Evolutionary conservation across 1,140 invertebrate genomes (phyloP), one percentile per base, ranked within the genome.

Genomic region (Pseudomyrmex flavicornis): DNA sequence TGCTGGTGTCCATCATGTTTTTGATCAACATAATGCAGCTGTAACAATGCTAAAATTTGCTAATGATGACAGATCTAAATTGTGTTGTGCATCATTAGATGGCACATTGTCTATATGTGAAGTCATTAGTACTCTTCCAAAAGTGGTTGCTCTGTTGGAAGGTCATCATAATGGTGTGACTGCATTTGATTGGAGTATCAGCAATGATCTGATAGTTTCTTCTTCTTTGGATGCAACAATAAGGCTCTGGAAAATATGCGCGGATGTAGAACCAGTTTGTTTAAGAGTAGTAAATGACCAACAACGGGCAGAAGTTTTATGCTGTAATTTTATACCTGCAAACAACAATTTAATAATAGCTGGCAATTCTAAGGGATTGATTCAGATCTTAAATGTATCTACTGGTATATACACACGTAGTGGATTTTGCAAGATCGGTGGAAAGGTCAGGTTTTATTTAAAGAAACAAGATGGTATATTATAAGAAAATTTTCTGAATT

Each of bases 331-430:
- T 93, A 97, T 98, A 92, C 97, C 98, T 0, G 95, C 96, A 22
- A 98, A 98, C 93, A 98, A 98, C 91, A 98, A 98, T 94, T 96
- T 98, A 95, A 96, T 98, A 88, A 95, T 98, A 91, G 97, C 97
- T 82, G 97, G 97, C 1, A 98, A 97, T 92, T 96, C 95, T 13
- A 95, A 95, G 91, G 97, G 97, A 50, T 95, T 97, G 91, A 95
- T 98, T 2, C 96, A 97, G 92, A 96, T 98, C 50, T 94, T 98
- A 54, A 98, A 98, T 93, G 95, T 98, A 4, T 98, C 98, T 0
- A 98, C 98, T 26, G 98, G 98, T 84, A 97, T 97, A 88, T 97
- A 97, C 92, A 95, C 96, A 2, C 95, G 95, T 95, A 96, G 96
- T 84, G 97, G 97, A 17, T 96, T 95, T 80, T 96, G 96, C 86